Conservation (phyloP, 2,888 invertebrate genomes). For the Girardia tigrina region DNA sequence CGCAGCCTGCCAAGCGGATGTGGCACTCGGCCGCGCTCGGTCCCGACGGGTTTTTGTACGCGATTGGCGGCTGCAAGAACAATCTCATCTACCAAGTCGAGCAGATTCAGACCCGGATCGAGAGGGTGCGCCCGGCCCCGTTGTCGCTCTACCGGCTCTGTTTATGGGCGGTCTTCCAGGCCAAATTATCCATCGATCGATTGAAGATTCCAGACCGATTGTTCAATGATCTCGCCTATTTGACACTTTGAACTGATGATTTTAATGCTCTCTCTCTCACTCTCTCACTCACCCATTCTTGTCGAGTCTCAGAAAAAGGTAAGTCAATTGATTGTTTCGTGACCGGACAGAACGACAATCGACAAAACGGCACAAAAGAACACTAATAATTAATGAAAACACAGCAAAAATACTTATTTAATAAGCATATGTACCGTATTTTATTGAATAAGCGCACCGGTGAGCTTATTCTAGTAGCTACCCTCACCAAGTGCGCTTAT, state of each 20-base stretch:
- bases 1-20: neutral
- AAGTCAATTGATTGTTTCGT: too few species aligned
- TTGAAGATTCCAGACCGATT: neutral
- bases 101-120: neutral
- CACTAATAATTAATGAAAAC: too few species aligned
- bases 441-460: too few species aligned
- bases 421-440: too few species aligned
- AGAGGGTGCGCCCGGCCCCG: neutral
- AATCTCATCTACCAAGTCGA: conserved; percentile 13
- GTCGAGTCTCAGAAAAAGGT: too few species aligned
- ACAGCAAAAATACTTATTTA: too few species aligned
- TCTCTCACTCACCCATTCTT: too few species aligned
- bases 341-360: too few species aligned
- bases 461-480: too few species aligned
- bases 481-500: too few species aligned
- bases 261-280: too few species aligned
- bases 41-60: neutral
- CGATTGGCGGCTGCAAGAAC: neutral
- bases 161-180: neutral
- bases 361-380: too few species aligned
- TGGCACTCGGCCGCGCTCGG: conserved; percentile 16
- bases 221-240: neutral
- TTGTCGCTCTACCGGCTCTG: neutral
- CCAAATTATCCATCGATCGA: neutral
- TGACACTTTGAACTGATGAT: neutral